These are phyloP conservation scores for Acronicta aceris DNA, from an alignment of 2,888 invertebrate genomes.

Conservation along the genomic window DNA sequence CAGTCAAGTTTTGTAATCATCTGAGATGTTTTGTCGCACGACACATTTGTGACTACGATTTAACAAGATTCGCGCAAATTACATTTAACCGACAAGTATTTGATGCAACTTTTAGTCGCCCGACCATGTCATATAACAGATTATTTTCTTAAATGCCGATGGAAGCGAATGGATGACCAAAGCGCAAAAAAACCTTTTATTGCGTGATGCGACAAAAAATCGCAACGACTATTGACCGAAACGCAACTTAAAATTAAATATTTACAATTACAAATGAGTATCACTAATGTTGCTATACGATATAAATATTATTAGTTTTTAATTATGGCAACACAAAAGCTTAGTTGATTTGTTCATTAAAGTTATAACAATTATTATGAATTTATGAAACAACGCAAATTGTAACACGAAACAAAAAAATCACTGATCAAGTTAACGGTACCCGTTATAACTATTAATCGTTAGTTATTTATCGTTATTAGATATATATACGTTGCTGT, in stretches of 20 bases:
- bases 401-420: constrained; percentile 1
- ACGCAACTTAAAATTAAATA: constrained; percentile 52
- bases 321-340: constrained; percentile 63
- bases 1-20: constrained; percentile 33
- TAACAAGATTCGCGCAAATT: no score
- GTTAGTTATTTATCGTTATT: neutral
- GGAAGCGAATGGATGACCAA: no score
- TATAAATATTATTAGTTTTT: constrained; percentile 48
- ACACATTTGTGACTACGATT: neutral
- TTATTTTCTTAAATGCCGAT: no score
- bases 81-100: neutral
- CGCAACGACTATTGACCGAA: constrained; percentile 38
- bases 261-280: constrained; percentile 65
- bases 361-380: constrained; percentile 9
- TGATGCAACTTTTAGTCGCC: constrained; percentile 12
- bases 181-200: neutral
- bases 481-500: neutral
- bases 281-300: constrained; percentile 60
- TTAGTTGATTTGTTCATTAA: constrained; percentile 40
- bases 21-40: constrained; percentile 42
- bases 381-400: constrained; percentile 20
- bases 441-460: constrained; percentile 42
- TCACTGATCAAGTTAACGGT: neutral
- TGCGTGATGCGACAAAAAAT: constrained; percentile 35
- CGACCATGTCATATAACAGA: neutral